phyloP scores from a whole-genome alignment of 2,797 vertebrate genomes.

The Huso huso region DNA sequence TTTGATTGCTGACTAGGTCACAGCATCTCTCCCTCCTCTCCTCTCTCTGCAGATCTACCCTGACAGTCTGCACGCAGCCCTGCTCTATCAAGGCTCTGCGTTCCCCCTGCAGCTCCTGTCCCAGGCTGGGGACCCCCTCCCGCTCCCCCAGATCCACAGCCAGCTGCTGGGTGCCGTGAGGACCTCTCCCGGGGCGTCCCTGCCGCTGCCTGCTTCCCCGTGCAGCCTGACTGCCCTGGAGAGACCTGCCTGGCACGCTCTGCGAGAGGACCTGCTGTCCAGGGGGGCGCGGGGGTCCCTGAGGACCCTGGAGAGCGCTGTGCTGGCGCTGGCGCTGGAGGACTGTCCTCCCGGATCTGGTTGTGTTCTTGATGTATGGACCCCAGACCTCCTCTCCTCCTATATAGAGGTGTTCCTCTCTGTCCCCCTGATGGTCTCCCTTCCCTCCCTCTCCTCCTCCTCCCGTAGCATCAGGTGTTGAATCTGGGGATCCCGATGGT shows the following conservation, averaged over 20 bases:
- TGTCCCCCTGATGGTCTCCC: too few species aligned
- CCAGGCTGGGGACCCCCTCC: slow-evolving; percentile 35
- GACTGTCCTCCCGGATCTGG: slow-evolving; percentile 43
- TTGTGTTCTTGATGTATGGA: too few species aligned
- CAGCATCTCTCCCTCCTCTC: too few species aligned
- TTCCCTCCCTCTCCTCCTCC: too few species aligned
- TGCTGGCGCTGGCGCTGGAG: slow-evolving; percentile 57
- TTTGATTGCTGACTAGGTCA: too few species aligned
- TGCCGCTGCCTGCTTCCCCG: slow-evolving; percentile 34
- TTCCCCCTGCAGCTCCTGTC: slow-evolving; percentile 57
- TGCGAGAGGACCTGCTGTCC: slow-evolving; percentile 48
- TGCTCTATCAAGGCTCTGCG: slow-evolving; percentile 50
- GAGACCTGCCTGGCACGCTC: slow-evolving; percentile 50
- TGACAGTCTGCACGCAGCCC: slow-evolving; percentile 58
- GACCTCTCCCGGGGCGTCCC: slow-evolving; percentile 30
- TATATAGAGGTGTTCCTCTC: too few species aligned
- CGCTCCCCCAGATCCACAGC: slow-evolving; percentile 52
- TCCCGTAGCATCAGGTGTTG: too few species aligned
- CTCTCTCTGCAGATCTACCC: slow-evolving; percentile 50
- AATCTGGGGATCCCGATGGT: too few species aligned
- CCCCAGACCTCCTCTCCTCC: too few species aligned
- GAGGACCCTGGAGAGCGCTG: slow-evolving; percentile 57
- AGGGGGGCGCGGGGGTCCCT: slow-evolving; percentile 47
- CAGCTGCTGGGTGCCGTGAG: slow-evolving; percentile 44
- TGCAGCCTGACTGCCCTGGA: slow-evolving; percentile 55